Base-by-base conservation (phyloP, 2,797 vertebrate genomes). In the Macrochelys suwanniensis region DNA sequence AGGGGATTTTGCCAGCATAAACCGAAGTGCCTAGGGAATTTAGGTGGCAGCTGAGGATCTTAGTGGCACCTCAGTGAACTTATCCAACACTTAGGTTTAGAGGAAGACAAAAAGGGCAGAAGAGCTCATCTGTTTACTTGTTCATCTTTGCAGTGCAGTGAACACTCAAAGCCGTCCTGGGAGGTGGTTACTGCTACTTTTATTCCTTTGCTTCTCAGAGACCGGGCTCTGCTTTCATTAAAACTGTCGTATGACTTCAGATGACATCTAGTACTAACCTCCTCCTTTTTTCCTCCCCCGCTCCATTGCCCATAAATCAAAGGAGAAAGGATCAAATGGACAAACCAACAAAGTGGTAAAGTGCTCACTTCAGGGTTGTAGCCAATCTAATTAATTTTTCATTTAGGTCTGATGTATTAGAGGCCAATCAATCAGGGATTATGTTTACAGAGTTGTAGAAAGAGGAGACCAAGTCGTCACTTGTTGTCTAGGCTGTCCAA, bases 351-450 rank as follows among this genome's bases (percentile, higher is more conserved):
- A 96, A 97, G 96, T 94, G 95, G 95, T 96, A 98, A 98, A 98
- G 97, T 96, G 97, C 96, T 97, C 97, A 97, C 97, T 98, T 97
- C 96, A 96, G 97, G 94, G 96, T 95, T 97, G 94, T 89, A 98
- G 97, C 96, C 96, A 97, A 97, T 97, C 97, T 98, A 98, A 99
- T 99, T 98, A 98, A 99, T 99, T 98, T 99, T 99, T 99, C 97
- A 99, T 99, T 98, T 97, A 97, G 89, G 97, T 97, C 98, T 98
- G 98, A 98, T 98, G 97, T 98, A 98, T 99, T 98, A 98, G 97
- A 97, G 96, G 97, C 88, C 94, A 98, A 99, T 99, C 99, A 98
- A 99, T 99, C 97, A 97, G 97, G 97, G 98, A 98, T 98, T 98
- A 97, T 98, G 98, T 99, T 99, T 98, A 98, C 98, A 98, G 98